Base-by-base conservation (phyloP, 2,888 invertebrate species). In the Tupiocoris notatus region DNA sequence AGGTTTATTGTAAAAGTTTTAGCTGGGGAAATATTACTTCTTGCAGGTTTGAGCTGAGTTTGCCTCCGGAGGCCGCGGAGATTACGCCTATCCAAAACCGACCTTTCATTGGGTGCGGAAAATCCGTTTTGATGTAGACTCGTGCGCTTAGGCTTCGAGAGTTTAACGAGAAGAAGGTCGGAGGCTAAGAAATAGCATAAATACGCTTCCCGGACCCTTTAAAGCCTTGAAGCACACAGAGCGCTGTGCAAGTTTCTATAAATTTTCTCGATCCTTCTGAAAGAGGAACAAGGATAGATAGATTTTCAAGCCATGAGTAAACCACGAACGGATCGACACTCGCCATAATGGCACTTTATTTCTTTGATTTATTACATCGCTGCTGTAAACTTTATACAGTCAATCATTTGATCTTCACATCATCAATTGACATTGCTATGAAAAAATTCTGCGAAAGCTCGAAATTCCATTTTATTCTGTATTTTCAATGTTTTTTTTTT, bases 61-160 rank as follows among this genome's bases (percentile, higher is more conserved):
- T 39, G 39, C 39, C 39, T 39, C 12, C 39, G 39, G 39, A 12
- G 39, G 12, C 17, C 20, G 39, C 23, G 54, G 25, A 23, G 73
- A 62, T 70, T 70, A 70, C 70, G 57, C 22, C 57, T 57, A 70
- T 70, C 70, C 70, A 25, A 59, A 70, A 70, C 70, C 58, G 59
- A 70, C 70, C 59, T 70, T 70, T 70, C 70, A 70, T 70, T 59
- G 70, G 70, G 70, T 70, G 70, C 70, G 70, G 70, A 59, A 70
- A 70, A 22, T 21, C 70, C 70, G 59, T 70, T 70, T 70, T 70
- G 59, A 70, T 70, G 59, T 70, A 67, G 67, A 67, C 67, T 67
- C 57, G 6, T 58, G n/a, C 39, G 21, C 56, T 22, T 23, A 70
- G 59, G 70, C 70, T 70, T 17, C 9, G 23, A 59, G 70, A 70